Evolutionary conservation across 37 sponge, comb jelly and placozoan genomes (phyloP).

Genomic region (Eunapius fragilis): DNA sequence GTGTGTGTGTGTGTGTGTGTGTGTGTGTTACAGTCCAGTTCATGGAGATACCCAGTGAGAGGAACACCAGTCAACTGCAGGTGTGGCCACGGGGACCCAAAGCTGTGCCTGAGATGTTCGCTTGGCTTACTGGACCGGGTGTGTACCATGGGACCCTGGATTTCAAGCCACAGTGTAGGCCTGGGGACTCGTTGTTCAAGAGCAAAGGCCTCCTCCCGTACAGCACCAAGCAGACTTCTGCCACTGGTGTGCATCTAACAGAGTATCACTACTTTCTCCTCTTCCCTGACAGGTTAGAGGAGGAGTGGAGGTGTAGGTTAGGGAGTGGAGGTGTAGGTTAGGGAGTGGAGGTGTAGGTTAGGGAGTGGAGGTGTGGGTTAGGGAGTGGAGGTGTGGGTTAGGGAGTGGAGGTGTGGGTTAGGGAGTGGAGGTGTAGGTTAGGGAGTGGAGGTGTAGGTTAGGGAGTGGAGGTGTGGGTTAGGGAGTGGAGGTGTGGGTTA

Average conservation of each 20-base stretch:
- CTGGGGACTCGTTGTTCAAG: slow-evolving; percentile 41
- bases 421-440: too few species aligned
- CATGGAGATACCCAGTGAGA: slow-evolving; percentile 74
- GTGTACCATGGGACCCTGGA: slow-evolving; percentile 43
- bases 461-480: too few species aligned
- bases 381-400: too few species aligned
- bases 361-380: too few species aligned
- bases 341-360: too few species aligned
- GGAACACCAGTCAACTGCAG: slow-evolving; percentile 54
- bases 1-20: too few species aligned
- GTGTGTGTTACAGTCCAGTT: slow-evolving; percentile 44
- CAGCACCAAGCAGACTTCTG: slow-evolving; percentile 7
- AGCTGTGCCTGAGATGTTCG: slow-evolving; percentile 60
- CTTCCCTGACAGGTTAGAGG: slow-evolving; percentile 80
- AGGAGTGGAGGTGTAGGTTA: not conserved
- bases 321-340: not conserved
- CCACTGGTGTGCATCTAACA: slow-evolving; percentile 70
- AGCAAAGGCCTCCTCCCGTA: slow-evolving; percentile 61
- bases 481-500: too few species aligned
- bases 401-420: too few species aligned
- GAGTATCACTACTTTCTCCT: slow-evolving; percentile 84
- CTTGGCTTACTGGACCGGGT: slow-evolving; percentile 87
- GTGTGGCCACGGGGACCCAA: slow-evolving; percentile 60
- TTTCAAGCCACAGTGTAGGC: slow-evolving; percentile 27
- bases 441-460: too few species aligned